These are phyloP conservation scores for Dermatemys mawii DNA, from an alignment of 2,113 vertebrate genomes.

Conservation along the genomic window DNA sequence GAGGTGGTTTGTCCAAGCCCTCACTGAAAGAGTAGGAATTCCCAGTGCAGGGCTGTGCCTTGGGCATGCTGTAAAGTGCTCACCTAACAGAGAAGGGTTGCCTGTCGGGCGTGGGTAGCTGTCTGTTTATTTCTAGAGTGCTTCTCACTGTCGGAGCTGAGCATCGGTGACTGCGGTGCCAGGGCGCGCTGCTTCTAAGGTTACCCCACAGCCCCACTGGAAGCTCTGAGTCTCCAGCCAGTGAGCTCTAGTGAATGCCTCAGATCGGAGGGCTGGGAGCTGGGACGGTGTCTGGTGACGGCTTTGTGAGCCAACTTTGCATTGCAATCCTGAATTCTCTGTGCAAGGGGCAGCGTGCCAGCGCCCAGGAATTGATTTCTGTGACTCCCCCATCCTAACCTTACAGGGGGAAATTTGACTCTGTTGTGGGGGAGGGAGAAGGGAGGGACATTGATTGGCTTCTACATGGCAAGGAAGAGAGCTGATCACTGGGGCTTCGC, in stretches of 20 bases:
- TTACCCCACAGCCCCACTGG: not conserved
- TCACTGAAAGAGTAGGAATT: not conserved
- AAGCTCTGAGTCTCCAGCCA: not conserved
- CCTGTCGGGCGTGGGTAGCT: fast-evolving
- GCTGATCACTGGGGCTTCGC: slow-evolving; percentile 32
- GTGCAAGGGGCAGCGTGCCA: slow-evolving; percentile 67
- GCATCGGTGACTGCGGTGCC: not conserved
- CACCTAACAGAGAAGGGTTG: not conserved
- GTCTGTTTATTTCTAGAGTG: not conserved
- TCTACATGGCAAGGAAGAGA: not conserved
- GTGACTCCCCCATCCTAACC: slow-evolving; percentile 77
- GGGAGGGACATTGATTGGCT: slow-evolving; percentile 35
- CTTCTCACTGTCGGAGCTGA: not conserved
- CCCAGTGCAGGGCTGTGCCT: not conserved
- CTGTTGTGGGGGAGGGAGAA: slow-evolving; percentile 7
- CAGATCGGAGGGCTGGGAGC: fast-evolving
- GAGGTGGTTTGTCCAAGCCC: not conserved
- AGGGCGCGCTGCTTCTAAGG: not conserved
- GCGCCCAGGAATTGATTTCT: slow-evolving; percentile 78
- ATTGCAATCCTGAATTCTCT: slow-evolving; percentile 66
- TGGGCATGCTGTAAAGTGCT: not conserved
- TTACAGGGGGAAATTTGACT: slow-evolving; percentile 80
- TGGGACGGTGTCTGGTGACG: not conserved
- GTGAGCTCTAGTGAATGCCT: not conserved
- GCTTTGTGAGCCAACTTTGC: slow-evolving; percentile 14